Base-by-base conservation (phyloP, 2,797 vertebrate species). In the Sebastes jordani region DNA sequence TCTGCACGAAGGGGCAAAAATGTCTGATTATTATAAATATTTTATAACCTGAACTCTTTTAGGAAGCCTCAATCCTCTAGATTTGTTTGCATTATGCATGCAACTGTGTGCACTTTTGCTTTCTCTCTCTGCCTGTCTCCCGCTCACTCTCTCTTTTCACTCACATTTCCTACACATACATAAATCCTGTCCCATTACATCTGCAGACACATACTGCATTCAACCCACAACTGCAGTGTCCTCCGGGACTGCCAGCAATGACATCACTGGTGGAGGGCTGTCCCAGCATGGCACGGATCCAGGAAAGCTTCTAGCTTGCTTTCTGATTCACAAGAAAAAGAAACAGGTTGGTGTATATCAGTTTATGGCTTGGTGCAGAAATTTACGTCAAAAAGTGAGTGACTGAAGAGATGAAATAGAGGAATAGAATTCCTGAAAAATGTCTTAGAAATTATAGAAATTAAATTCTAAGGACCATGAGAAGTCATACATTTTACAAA, bases 161-260 rank as follows among this genome's bases (percentile, higher is more conserved):
- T 62, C 66, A 32, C 32, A 49, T n/a, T 56, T 66, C 11, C 27
- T 29, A 49, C 56, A 64, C 20, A 49, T 55, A 22, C 38, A 49
- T 55, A 9, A 22, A 63, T 11, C 34, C 63, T 58, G 38, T 11
- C 27, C 49, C 27, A 5, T 58, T 14, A 61, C 32, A 52, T 63
- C 18, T 46, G 59, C 42, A 69, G 2, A 60, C 34, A 65, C 56
- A 63, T 27, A 64, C 64, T 76, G 74, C 63, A 78, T 79, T 76
- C 63, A 75, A 58, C 58, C 65, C 77, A 78, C 66, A 80, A 32
- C 86, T 85, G 87, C 84, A 91, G 87, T 85, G 84, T 89, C 86
- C 83, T 85, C 73, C 14, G 65, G 72, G 76, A 74, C 29, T 3
- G 63, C 27, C 2, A 77, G 67, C 46, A 4, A 81, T 73, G 85